Evolutionary conservation across 2,113 vertebrate species (phyloP).

Genomic region (Sclerurus mexicanus): DNA sequence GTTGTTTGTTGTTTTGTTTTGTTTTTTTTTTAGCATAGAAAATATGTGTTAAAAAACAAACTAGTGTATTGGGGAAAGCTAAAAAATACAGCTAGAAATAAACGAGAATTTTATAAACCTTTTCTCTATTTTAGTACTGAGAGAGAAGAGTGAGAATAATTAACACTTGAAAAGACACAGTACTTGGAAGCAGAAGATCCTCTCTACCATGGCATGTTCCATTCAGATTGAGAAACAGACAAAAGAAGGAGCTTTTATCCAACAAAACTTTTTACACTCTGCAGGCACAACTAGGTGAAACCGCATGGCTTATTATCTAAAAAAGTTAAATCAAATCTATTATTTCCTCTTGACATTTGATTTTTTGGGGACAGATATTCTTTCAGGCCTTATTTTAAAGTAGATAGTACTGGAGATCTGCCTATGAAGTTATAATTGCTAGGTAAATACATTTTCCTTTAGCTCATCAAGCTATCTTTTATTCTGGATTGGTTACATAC

Average conservation of each 20-base stretch:
- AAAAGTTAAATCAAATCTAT: not conserved
- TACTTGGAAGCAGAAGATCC: not conserved
- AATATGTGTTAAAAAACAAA: not conserved
- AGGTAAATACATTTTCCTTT: not conserved
- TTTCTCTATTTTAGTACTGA: not conserved
- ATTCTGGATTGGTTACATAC: not conserved
- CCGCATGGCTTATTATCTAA: not conserved
- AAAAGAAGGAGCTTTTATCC: not conserved
- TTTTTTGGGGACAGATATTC: not conserved
- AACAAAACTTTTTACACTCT: not conserved
- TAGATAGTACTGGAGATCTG: not conserved
- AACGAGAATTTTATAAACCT: not conserved
- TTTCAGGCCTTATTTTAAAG: not conserved
- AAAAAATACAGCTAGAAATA: not conserved
- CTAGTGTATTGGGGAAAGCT: not conserved
- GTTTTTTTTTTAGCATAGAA: not conserved
- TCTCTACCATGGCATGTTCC: not conserved
- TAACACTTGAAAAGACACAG: not conserved
- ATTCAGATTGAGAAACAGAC: not conserved
- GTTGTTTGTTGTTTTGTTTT: too few species aligned
- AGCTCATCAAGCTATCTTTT: not conserved
- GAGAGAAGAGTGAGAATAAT: not conserved
- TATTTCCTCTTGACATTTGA: not conserved
- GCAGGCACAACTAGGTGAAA: not conserved
- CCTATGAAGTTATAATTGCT: not conserved